Evolutionary conservation across 2,113 vertebrate genomes (phyloP), one percentile per base, ranked within the genome.

Genomic region (Lasiurus cinereus): DNA sequence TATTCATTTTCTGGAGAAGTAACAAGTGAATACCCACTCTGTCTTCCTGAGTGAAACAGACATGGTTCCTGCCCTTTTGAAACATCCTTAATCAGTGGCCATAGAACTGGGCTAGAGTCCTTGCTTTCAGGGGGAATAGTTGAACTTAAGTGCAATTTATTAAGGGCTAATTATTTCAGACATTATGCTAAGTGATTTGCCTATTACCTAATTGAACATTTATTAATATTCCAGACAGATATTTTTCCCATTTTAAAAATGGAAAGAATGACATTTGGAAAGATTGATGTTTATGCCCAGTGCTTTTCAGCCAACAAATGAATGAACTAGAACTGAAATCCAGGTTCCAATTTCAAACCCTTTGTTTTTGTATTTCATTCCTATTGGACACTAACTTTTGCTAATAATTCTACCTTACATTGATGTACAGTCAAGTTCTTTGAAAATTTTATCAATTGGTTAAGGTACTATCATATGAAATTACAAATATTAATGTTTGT

Each of bases 231-330:
- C 24, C 77, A 27, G 31, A 70, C 15, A 10, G 46, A 46, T 39
- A 33, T 13, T 77, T 90, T 74, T 74, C 33, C 43, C 21, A 56
- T 80, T 91, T 93, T 94, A 88, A 82, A 33, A 36, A 43, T 83
- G n/a, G 74, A 69, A 18, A 78, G 66, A 54, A 24, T 50, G 6
- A 67, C 52, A 12, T 48, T 33, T 72, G 39, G 36, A 80, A 89
- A 83, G 36, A 72, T 43, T 39, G 70, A 88, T n/a, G 5, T 1
- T 10, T 15, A 8, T 11, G 6, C 15, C 80, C 46, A 67, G 3
- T 76, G n/a, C 31, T 88, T 74, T 29, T 2, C 18, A 46, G 10
- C 1, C 67, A 88, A 6, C 18, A 66, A 62, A 29, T 33, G 9
- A 89, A 52, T 72, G 12, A 70, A 64, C 21, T 7, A 33, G 36